A percentile compares a stretch with the other conserved stretches of the same genome.
These are phyloP conservation scores for Amphimallon solstitiale DNA, from an alignment of 2,888 invertebrate genomes.

Conservation along the genomic window DNA sequence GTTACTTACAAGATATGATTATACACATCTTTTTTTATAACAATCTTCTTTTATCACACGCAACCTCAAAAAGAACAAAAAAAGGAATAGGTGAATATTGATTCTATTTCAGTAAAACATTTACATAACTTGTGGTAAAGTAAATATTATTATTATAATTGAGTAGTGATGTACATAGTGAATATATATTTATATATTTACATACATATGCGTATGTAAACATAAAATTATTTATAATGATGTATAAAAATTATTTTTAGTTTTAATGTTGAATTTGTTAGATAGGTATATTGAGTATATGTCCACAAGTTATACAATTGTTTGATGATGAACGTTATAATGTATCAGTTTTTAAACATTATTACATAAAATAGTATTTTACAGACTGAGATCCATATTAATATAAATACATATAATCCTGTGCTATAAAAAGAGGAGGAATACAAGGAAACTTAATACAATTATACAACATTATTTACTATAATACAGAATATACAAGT, in stretches of 20 bases:
- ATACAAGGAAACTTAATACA: slow-evolving; percentile 8
- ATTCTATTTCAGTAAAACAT: neutral
- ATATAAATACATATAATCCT: slow-evolving; percentile 32
- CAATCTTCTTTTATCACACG: neutral
- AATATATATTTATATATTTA: no score
- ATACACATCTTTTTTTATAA: neutral
- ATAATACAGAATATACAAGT: slow-evolving; percentile 38
- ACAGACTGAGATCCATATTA: slow-evolving; percentile 34
- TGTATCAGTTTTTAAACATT: neutral
- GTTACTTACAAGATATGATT: neutral
- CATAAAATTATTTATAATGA: no score
- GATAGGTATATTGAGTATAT: no score
- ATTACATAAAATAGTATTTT: slow-evolving; percentile 8
- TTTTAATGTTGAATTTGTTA: no score
- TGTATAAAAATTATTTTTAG: no score
- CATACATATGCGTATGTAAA: no score
- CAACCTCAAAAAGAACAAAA: neutral
- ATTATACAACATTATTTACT: slow-evolving; percentile 16
- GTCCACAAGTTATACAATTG: neutral
- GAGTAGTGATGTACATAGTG: no score
- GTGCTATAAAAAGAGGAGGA: slow-evolving; percentile 19
- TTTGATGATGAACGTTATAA: no score
- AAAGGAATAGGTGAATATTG: no score
- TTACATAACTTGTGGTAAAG: neutral
- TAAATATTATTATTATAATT: no score